These are phyloP conservation scores for Lichenostomus cassidix DNA, from an alignment of 2,113 vertebrate genomes.

Conservation along the genomic window DNA sequence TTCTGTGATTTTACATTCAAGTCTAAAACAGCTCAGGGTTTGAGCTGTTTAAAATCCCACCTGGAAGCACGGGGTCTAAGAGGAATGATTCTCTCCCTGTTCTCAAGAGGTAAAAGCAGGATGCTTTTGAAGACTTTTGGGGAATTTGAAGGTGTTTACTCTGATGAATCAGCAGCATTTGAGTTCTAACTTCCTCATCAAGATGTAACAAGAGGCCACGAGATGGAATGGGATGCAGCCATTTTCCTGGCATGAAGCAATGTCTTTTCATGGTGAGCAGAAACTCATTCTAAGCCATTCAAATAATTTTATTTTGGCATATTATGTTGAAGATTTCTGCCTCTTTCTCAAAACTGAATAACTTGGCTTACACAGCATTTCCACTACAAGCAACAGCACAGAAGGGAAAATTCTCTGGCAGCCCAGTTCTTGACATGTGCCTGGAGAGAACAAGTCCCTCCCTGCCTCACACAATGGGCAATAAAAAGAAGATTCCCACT, in stretches of 20 bases:
- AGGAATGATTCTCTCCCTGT: neutral
- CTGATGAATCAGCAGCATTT: neutral
- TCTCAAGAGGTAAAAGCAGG: neutral
- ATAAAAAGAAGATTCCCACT: neutral
- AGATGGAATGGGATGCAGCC: neutral
- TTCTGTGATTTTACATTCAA: neutral
- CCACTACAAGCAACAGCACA: neutral
- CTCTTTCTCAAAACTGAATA: neutral
- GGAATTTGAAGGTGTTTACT: neutral
- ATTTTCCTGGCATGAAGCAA: neutral
- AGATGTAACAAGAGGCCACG: neutral
- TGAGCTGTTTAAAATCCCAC: neutral
- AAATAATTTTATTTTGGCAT: neutral
- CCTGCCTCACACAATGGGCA: neutral
- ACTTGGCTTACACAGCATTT: neutral
- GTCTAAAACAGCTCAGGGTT: neutral
- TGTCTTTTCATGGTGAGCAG: neutral
- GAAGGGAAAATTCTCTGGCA: neutral
- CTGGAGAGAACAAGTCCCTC: neutral
- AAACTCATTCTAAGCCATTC: neutral
- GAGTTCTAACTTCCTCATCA: neutral
- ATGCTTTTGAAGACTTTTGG: neutral
- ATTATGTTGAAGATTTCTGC: neutral
- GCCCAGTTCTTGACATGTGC: neutral
- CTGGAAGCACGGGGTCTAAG: accelerated